A percentile compares a stretch with the other conserved stretches of the same genome.
phyloP scores from a whole-genome alignment of 2,113 vertebrate species.

The Cavia porcellus region DNA sequence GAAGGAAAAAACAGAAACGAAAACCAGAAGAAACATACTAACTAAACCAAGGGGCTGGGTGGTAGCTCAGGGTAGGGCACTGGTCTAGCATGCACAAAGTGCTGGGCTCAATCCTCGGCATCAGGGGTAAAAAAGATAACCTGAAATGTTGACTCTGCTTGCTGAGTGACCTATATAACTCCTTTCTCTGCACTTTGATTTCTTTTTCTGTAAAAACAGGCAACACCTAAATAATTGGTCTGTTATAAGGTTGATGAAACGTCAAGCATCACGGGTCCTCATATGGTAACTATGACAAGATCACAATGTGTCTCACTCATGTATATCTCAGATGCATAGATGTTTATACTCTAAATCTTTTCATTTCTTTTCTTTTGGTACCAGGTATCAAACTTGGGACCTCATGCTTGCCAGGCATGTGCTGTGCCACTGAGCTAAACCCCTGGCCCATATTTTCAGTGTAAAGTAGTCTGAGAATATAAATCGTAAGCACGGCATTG shows the following conservation, averaged over 20 bases:
- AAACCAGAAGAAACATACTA: neutral
- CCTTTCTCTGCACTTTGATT: neutral
- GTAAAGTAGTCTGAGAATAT: neutral
- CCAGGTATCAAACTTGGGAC: no score
- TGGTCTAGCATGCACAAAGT: neutral
- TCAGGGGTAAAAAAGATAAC: neutral
- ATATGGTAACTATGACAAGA: neutral
- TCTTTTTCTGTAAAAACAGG: slow-evolving; percentile 5
- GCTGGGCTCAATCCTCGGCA: neutral
- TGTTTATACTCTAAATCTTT: neutral
- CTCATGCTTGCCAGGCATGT: no score
- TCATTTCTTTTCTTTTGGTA: no score
- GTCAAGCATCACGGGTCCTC: neutral
- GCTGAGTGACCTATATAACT: neutral
- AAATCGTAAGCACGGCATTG: neutral
- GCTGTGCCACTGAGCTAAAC: no score
- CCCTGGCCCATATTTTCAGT: neutral
- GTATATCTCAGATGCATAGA: neutral
- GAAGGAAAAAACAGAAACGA: neutral
- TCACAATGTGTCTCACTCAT: neutral
- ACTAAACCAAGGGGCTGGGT: neutral
- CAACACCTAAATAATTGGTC: neutral
- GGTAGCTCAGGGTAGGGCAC: neutral
- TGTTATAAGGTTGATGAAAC: neutral
- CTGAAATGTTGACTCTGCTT: slow-evolving; percentile 12